phyloP scores from a whole-genome alignment of 2,797 vertebrate genomes.

The Pipistrellus pygmaeus region DNA sequence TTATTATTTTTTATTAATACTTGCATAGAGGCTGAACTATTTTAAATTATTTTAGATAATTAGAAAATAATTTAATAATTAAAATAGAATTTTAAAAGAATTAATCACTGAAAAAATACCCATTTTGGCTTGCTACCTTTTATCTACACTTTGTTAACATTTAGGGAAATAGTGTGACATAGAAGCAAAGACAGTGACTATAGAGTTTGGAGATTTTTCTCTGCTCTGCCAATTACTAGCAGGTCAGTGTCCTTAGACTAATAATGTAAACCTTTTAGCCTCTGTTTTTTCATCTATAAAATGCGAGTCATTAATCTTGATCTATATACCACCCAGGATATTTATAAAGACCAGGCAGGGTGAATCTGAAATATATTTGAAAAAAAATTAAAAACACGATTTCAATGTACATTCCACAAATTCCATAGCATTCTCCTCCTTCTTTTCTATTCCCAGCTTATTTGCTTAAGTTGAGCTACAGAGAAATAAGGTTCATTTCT shows the following conservation, averaged over 20 bases:
- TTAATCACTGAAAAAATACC: background rate
- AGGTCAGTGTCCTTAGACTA: background rate
- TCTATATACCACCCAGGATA: background rate
- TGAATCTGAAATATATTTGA: background rate
- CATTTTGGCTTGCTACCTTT: background rate
- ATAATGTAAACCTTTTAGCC: background rate
- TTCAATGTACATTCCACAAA: background rate
- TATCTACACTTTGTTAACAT: background rate
- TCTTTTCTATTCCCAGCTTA: background rate
- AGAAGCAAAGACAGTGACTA: background rate
- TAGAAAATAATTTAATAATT: background rate
- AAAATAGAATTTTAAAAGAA: background rate
- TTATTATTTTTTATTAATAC: background rate
- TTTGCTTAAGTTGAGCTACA: background rate
- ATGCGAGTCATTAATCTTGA: background rate
- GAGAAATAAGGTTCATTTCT: background rate
- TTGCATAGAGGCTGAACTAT: background rate
- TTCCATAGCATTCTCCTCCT: background rate
- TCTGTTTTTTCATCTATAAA: background rate
- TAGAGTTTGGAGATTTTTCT: background rate
- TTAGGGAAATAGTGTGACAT: background rate
- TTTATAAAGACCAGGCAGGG: background rate
- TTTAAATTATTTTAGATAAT: slow-evolving; percentile 43
- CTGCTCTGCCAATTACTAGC: background rate
- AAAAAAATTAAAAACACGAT: background rate